Evolutionary conservation across 2,888 invertebrate species (phyloP).

Genomic region (Drosophila mimica): DNA sequence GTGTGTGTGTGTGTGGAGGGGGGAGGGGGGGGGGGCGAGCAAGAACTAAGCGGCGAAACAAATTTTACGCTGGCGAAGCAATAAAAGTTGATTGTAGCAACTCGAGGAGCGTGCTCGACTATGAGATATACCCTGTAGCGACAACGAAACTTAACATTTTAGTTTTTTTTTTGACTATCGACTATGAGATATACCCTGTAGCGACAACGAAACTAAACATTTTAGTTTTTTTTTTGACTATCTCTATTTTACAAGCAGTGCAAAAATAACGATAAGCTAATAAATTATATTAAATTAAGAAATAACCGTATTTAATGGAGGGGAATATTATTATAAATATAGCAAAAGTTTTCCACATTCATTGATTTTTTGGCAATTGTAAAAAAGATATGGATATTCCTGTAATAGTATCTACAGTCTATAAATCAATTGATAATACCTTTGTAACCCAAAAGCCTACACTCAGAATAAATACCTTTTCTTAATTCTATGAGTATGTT

Average conservation of each 20-base stretch:
- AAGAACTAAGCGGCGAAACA: constrained; percentile 66
- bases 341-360: not conserved
- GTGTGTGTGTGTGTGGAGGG: not conserved
- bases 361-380: not conserved
- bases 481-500: not conserved
- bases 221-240: too few species aligned
- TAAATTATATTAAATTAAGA: not conserved
- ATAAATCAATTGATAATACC: constrained; percentile 1
- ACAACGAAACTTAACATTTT: not conserved
- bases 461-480: not conserved
- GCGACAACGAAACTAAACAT: too few species aligned
- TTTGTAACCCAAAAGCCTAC: not conserved
- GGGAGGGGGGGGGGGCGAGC: not conserved
- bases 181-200: too few species aligned
- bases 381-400: not conserved
- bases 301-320: not conserved
- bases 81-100: constrained; percentile 62
- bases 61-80: constrained; percentile 71
- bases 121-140: constrained; percentile 4
- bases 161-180: not conserved
- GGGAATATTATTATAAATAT: not conserved
- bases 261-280: too few species aligned
- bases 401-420: not conserved
- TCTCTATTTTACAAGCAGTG: not conserved
- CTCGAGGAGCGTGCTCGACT: not conserved